phyloP scores from a whole-genome alignment of 2,797 vertebrate species.

The Capromys pilorides region DNA sequence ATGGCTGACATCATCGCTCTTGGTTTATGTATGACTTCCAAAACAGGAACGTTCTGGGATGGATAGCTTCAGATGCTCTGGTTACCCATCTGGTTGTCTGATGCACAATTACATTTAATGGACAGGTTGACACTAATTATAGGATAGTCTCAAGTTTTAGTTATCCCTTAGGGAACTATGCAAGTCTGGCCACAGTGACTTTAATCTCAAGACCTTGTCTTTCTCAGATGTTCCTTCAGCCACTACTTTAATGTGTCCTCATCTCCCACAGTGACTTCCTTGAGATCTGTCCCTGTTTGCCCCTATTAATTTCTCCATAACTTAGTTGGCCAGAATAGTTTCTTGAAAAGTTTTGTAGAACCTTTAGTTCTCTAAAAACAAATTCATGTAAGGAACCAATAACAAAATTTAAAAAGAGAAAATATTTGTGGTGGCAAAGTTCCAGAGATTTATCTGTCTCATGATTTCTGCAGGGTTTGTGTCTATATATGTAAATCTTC shows the following conservation, averaged over 20 bases:
- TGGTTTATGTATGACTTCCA: no score
- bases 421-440: not conserved
- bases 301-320: no score
- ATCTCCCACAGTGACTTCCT: no score
- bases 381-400: not conserved
- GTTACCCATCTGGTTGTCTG: not conserved
- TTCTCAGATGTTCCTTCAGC: no score
- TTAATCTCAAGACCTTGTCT: no score
- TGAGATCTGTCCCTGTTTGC: no score
- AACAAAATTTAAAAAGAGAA: not conserved
- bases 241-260: no score
- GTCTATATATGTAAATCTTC: not conserved
- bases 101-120: not conserved
- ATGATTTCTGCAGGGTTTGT: not conserved
- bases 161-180: no score
- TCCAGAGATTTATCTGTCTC: not conserved
- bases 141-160: no score
- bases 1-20: not conserved
- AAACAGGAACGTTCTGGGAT: no score
- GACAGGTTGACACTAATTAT: not conserved
- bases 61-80: not conserved
- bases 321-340: not conserved
- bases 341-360: not conserved
- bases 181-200: no score
- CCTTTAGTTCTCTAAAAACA: slow-evolving; percentile 4